Percentiles rank a stretch among this genome's conserved stretches.
These are phyloP conservation scores for Halictus rubicundus DNA, from an alignment of 1,140 invertebrate species.

Conservation along the genomic window DNA sequence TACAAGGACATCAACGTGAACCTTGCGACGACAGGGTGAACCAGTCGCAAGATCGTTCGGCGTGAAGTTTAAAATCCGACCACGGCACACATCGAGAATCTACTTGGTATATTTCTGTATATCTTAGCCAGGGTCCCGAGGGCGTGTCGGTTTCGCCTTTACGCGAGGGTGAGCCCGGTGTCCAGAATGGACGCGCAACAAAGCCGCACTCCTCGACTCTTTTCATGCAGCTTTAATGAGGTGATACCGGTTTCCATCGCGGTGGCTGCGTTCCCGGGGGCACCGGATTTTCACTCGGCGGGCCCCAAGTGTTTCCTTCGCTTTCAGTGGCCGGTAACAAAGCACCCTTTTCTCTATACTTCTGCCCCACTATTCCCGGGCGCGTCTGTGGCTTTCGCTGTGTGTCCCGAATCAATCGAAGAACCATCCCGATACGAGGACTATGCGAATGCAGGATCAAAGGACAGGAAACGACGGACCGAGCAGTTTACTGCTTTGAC, in stretches of 20 bases:
- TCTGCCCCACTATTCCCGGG: background rate
- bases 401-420: slow-evolving; percentile 13
- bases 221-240: slow-evolving; percentile 62
- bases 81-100: no score
- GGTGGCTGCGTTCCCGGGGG: background rate
- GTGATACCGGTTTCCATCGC: slow-evolving; percentile 46
- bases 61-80: no score
- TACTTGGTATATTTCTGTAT: background rate
- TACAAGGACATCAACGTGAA: no score
- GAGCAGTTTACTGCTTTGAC: slow-evolving; percentile 50
- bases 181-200: slow-evolving; percentile 25
- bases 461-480: slow-evolving; percentile 34
- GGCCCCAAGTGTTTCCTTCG: slow-evolving; percentile 58
- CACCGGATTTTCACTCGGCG: slow-evolving; percentile 52
- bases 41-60: no score
- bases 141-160: slow-evolving; percentile 7
- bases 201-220: slow-evolving; percentile 27
- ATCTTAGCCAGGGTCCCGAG: background rate
- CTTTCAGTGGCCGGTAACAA: slow-evolving; percentile 53
- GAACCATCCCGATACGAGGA: background rate
- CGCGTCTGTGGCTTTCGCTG: background rate
- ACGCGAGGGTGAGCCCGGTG: background rate
- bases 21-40: no score
- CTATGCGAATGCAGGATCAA: slow-evolving; percentile 27
- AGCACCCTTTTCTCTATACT: slow-evolving; percentile 39